phyloP scores from a whole-genome alignment of 2,113 vertebrate genomes.

The Labeo catla region DNA sequence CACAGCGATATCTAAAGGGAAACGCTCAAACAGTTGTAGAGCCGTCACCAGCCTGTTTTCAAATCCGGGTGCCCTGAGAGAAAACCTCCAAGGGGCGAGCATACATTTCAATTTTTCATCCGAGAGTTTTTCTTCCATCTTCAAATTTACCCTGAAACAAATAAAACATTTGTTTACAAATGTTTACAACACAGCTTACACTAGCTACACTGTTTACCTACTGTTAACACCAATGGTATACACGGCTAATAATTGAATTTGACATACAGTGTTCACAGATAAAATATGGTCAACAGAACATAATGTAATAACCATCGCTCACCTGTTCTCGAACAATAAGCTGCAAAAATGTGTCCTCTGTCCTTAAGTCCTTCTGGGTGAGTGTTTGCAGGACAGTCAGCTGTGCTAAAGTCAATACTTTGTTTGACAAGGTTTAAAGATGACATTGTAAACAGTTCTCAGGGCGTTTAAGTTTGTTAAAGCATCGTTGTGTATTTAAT shows the following conservation, averaged over 20 bases:
- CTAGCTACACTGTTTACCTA: neutral
- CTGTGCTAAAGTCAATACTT: constrained; percentile 37
- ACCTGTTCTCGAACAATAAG: constrained; percentile 5
- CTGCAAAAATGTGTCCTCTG: neutral
- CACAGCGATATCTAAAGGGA: constrained; percentile 55
- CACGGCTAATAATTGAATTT: neutral
- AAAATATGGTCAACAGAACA: neutral
- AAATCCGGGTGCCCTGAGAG: constrained; percentile 45
- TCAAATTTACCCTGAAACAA: neutral
- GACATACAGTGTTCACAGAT: neutral
- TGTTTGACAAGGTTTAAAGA: constrained; percentile 11
- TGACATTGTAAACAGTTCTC: constrained; percentile 43
- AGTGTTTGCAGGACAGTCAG: neutral
- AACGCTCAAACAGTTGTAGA: constrained; percentile 53
- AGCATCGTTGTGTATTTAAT: neutral
- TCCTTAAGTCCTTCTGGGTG: neutral
- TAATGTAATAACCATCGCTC: neutral
- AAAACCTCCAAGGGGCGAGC: constrained; percentile 54
- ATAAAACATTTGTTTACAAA: neutral
- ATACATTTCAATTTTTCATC: constrained; percentile 50
- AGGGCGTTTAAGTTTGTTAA: constrained; percentile 54
- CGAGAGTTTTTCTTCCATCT: constrained; percentile 54
- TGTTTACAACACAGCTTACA: neutral
- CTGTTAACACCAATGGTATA: neutral
- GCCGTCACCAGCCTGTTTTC: constrained; percentile 44